Base-by-base conservation (phyloP, 2,888 invertebrate species). In the Lutraria lutraria region DNA sequence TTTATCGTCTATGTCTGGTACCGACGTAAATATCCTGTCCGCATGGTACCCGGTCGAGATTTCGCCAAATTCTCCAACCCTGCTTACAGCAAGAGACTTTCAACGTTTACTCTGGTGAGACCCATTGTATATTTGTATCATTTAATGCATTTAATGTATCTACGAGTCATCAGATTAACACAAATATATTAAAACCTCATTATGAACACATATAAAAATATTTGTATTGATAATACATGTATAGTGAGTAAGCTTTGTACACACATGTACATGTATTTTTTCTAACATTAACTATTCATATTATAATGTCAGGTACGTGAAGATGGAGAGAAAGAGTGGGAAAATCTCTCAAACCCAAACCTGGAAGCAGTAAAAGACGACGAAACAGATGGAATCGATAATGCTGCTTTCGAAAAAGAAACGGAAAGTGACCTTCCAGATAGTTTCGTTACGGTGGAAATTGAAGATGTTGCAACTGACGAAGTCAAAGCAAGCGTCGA, bases 41-140 rank as follows among this genome's bases (percentile, higher is more conserved):
- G 95, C 81, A 95, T 95, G 95, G 93, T 95, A 31, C 86, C 94
- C 1, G 95, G 95, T 0, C 92, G 94, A 81, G 94, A 95, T 52
- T 95, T 95, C 86, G 91, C 87, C 29, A 94, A 93, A 80, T 95
- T 95, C 88, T 91, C 92, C 10, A 95, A 95, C 85, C 95, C 95
- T 0, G 90, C 90, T 8, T 95, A 95, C 83, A 88, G 82, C 13
- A 93, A 92, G 21, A 85, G 89, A 25, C 86, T 86, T 12, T 93
- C 94, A 0, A 92, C 93, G 12, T 25, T 94, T 16, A 91, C 92
- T 15, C 81, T 95, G 15, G 93, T 93, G 13, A 84, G 93, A 16
- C n/a, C n/a, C n/a, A n/a, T n/a, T n/a, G n/a, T 56, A 25, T n/a
- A 13, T 19, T 43, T 56, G 56, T 56, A 12, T 16, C 10, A 68